Conservation (phyloP, 2,797 vertebrate species). For the Typhlichthys eigenmanni region DNA sequence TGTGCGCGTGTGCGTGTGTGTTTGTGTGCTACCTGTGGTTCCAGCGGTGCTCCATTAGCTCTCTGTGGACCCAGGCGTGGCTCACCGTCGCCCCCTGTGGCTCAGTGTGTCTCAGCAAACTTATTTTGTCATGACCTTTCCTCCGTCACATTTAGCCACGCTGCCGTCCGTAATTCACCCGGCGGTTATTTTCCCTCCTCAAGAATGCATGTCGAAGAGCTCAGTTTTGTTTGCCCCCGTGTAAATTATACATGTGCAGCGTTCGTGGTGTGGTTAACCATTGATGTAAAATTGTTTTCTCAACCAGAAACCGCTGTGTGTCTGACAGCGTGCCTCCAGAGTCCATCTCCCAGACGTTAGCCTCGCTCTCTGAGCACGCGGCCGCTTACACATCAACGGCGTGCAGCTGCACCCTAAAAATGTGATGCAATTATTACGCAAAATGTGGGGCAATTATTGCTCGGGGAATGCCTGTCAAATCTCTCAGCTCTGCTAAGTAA, state of each 20-base stretch:
- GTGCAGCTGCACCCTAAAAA: background rate
- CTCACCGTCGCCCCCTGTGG: background rate
- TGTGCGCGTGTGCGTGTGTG: background rate
- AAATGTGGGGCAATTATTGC: slow-evolving; percentile 23
- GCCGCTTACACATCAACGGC: slow-evolving; percentile 6
- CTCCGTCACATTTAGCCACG: slow-evolving; percentile 19
- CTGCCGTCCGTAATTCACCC: slow-evolving; percentile 30
- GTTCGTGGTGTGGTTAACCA: slow-evolving; percentile 72
- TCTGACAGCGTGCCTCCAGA: slow-evolving; percentile 48
- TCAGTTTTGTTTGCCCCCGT: slow-evolving; percentile 53
- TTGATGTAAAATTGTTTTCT: slow-evolving; percentile 70
- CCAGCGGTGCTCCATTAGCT: background rate
- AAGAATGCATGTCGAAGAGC: slow-evolving; percentile 50
- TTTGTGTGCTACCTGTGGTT: background rate
- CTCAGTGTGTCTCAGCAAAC: slow-evolving; percentile 9
- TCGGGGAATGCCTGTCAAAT: slow-evolving; percentile 42
- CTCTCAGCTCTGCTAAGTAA: slow-evolving; percentile 45
- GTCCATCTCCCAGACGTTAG: slow-evolving; percentile 35
- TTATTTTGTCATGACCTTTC: slow-evolving; percentile 31
- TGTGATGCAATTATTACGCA: background rate
- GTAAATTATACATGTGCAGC: slow-evolving; percentile 64
- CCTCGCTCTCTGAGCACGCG: slow-evolving; percentile 36
- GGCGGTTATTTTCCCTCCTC: slow-evolving; percentile 24
- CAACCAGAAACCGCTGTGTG: slow-evolving; percentile 54
- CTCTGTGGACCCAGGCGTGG: slow-evolving; percentile 5